Evolutionary conservation across 2,797 vertebrate species (phyloP).

Genomic region (Onychomys torridus): DNA sequence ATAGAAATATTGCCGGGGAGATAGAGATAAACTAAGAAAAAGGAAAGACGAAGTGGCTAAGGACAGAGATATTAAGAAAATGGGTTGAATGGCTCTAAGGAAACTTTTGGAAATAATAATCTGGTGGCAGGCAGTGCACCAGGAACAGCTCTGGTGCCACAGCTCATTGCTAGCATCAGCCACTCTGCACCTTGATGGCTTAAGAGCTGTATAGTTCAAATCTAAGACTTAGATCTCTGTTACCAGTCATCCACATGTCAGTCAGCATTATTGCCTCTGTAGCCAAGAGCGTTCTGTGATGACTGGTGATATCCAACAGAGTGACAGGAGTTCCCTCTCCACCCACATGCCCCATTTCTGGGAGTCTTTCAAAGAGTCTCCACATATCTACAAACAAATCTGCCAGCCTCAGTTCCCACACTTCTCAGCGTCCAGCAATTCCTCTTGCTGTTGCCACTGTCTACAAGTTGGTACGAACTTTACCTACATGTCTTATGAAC

Average conservation of each 20-base stretch:
- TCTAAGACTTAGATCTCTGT: background rate
- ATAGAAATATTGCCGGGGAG: background rate
- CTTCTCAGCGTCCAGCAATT: background rate
- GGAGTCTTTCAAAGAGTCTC: background rate
- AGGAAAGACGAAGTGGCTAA: background rate
- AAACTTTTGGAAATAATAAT: conserved; percentile 47
- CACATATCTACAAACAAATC: background rate
- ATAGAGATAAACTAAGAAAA: background rate
- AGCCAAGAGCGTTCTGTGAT: background rate
- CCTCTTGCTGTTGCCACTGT: background rate
- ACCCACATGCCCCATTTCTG: background rate
- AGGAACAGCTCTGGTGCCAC: background rate
- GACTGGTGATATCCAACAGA: background rate
- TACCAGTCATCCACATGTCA: background rate
- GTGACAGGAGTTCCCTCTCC: no score
- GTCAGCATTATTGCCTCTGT: background rate
- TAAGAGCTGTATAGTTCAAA: background rate
- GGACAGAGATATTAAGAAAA: background rate
- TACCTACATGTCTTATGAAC: background rate
- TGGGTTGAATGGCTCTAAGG: background rate
- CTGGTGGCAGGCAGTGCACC: background rate
- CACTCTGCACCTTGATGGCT: background rate
- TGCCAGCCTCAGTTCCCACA: background rate
- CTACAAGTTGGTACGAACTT: background rate
- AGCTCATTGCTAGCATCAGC: background rate